phyloP scores from a whole-genome alignment of 2,113 vertebrate genomes.

The Plectropomus leopardus region DNA sequence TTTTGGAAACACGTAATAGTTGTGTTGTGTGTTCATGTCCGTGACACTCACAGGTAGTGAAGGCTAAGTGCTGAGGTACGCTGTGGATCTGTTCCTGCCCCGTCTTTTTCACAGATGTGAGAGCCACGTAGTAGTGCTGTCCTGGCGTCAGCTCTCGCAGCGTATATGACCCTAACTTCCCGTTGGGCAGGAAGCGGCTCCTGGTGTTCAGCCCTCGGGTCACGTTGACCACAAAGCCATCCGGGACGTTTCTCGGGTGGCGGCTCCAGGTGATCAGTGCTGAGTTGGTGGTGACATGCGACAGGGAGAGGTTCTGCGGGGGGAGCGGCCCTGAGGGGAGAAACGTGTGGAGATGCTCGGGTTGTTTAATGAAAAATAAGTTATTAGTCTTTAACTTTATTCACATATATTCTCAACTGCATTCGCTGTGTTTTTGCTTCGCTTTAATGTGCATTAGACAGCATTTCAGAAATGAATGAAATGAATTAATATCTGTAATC shows the following conservation, averaged over 20 bases:
- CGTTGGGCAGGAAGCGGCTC: constrained; percentile 93
- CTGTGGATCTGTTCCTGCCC: constrained; percentile 91
- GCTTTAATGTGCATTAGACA: not conserved
- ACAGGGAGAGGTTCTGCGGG: constrained; percentile 91
- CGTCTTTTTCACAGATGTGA: constrained; percentile 88
- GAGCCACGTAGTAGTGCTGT: constrained; percentile 89
- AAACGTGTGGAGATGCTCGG: constrained; percentile 39
- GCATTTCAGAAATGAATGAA: not conserved
- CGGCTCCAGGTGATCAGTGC: constrained; percentile 90
- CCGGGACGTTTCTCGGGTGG: constrained; percentile 73
- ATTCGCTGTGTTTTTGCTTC: too few relatives aligned
- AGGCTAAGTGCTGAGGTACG: constrained; percentile 87
- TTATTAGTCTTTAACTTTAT: too few relatives aligned
- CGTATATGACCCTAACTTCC: constrained; percentile 87
- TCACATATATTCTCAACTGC: too few relatives aligned
- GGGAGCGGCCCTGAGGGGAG: constrained; percentile 89
- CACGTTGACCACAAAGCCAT: constrained; percentile 95
- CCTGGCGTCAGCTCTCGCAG: constrained; percentile 90
- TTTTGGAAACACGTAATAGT: too few relatives aligned
- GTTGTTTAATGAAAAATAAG: too few relatives aligned
- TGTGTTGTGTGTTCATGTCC: too few relatives aligned
- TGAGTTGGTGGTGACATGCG: constrained; percentile 87
- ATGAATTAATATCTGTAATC: not conserved
- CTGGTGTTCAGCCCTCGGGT: constrained; percentile 91
- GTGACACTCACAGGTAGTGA: constrained; percentile 91